Percentiles rank a stretch among this genome's conserved stretches.
phyloP scores from a whole-genome alignment of 2,797 vertebrate genomes.

The Xyrichtys novacula region DNA sequence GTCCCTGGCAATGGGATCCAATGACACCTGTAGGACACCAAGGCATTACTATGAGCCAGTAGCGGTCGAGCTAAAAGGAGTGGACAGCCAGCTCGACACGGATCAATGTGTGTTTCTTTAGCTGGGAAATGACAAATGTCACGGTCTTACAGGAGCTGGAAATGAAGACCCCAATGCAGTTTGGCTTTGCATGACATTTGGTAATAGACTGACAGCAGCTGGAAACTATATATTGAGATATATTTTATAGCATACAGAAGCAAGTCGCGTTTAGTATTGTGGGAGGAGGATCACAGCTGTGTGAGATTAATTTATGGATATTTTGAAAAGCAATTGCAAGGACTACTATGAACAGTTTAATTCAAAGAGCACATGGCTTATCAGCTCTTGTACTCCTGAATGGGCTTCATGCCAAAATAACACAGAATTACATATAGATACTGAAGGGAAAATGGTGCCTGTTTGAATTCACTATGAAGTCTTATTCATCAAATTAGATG shows the following conservation, averaged over 20 bases:
- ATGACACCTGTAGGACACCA: constrained; percentile 68
- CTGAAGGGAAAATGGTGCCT: neutral
- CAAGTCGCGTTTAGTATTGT: no score
- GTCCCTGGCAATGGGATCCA: constrained; percentile 50
- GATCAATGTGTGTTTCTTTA: constrained; percentile 53
- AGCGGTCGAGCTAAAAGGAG: constrained; percentile 41
- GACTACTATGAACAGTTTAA: no score
- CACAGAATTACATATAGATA: neutral
- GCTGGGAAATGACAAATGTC: constrained; percentile 42
- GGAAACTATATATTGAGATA: neutral
- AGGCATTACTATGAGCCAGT: constrained; percentile 31
- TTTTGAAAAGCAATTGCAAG: neutral
- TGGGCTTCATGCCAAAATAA: neutral
- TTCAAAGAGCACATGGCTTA: neutral
- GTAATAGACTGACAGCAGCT: neutral
- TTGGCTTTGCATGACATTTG: constrained; percentile 15
- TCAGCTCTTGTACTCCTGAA: neutral
- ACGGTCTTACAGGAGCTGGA: constrained; percentile 11
- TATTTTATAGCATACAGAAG: no score
- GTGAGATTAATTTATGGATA: neutral
- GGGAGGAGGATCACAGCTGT: neutral
- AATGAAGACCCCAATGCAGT: constrained; percentile 25
- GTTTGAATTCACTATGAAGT: neutral
- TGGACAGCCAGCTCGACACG: constrained; percentile 42
- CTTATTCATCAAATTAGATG: neutral